Conservation (phyloP, 2,113 vertebrate genomes). For the Empidonax alnorum region DNA sequence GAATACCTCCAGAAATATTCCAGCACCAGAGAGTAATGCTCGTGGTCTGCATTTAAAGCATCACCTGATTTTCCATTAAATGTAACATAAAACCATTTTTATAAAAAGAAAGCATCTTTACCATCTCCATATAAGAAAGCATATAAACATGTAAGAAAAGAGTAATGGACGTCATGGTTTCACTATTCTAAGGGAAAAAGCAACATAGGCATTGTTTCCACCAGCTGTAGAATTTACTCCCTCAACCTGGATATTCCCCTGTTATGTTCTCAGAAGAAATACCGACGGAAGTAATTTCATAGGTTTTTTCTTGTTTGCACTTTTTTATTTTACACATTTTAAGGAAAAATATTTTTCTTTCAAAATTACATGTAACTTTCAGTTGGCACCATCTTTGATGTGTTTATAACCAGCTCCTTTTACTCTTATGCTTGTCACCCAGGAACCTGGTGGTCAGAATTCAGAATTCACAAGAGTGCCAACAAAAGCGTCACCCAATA, state of each 20-base stretch:
- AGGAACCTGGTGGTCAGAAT: neutral
- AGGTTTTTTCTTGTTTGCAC: neutral
- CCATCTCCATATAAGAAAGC: too few species aligned
- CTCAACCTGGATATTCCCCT: neutral
- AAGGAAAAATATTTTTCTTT: neutral
- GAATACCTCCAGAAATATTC: neutral
- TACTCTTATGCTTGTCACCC: neutral
- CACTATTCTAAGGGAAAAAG: neutral
- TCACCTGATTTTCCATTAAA: neutral
- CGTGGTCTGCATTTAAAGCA: neutral
- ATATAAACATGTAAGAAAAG: neutral
- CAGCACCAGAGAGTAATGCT: neutral
- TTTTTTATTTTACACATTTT: neutral
- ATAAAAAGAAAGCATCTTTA: neutral
- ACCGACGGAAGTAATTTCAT: neutral
- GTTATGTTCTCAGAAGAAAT: neutral
- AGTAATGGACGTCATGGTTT: neutral
- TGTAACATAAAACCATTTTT: neutral
- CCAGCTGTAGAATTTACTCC: neutral
- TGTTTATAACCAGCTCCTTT: neutral
- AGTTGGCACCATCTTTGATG: neutral
- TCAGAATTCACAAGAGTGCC: neutral
- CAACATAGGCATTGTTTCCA: neutral
- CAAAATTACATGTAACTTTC: neutral
- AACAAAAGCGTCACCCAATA: neutral